These are phyloP conservation scores for Paramuricea clavata DNA, from an alignment of 92 coral and sea anemone genomes.

Conservation along the genomic window DNA sequence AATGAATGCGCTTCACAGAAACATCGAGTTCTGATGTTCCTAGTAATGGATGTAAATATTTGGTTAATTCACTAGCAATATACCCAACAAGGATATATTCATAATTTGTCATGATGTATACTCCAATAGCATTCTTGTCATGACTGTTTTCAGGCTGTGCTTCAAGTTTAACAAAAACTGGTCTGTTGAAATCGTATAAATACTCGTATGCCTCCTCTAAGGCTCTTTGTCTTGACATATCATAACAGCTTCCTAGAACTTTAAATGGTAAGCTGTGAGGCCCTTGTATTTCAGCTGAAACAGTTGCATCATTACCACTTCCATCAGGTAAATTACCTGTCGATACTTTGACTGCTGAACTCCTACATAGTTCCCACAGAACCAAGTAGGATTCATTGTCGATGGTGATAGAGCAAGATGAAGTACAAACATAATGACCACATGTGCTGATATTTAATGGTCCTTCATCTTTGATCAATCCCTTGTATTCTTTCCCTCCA, in stretches of 20 bases:
- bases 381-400: no score
- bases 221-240: background rate
- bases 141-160: constrained; percentile 17
- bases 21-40: constrained; percentile 14
- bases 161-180: background rate
- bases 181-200: constrained; percentile 25
- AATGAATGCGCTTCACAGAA: background rate
- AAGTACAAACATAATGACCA: background rate
- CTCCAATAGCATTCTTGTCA: constrained; percentile 24
- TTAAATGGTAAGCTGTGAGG: constrained; percentile 36
- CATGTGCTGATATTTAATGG: background rate
- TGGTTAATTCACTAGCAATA: constrained; percentile 32
- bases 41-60: constrained; percentile 3
- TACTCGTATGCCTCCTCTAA: background rate
- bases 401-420: background rate
- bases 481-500: background rate
- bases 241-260: constrained; percentile 30
- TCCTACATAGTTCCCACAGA: background rate
- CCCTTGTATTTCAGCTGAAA: no score
- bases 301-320: background rate
- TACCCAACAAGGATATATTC: constrained; percentile 31
- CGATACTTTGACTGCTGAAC: background rate
- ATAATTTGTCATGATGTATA: background rate
- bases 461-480: background rate
- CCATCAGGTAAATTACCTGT: background rate